phyloP scores from a whole-genome alignment of 2,797 vertebrate species.

The Cynopterus sphinx region DNA sequence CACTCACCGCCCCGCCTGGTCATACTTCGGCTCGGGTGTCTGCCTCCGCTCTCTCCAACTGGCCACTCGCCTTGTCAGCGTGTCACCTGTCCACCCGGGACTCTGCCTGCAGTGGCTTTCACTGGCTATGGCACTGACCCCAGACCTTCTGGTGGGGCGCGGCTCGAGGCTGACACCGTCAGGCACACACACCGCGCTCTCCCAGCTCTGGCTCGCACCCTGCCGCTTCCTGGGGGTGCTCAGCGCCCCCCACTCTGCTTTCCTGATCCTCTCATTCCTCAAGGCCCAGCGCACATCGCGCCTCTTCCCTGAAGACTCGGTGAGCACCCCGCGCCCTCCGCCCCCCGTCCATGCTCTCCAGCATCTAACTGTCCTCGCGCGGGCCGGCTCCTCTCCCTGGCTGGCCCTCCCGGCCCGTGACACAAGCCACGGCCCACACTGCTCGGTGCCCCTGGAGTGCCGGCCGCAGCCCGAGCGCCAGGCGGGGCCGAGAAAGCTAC shows the following conservation, averaged over 20 bases:
- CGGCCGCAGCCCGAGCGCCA: background rate
- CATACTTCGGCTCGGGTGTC: background rate
- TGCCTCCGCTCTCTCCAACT: background rate
- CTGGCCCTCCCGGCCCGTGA: background rate
- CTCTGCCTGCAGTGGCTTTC: background rate
- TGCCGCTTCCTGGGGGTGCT: background rate
- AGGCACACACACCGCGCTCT: background rate
- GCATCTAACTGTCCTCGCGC: too few relatives aligned
- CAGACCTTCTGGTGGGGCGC: background rate
- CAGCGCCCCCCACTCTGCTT: background rate
- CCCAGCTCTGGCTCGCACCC: background rate
- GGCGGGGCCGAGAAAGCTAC: background rate
- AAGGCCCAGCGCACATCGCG: background rate
- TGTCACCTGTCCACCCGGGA: background rate
- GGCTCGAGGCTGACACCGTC: background rate
- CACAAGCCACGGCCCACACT: background rate
- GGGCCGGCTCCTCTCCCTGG: background rate
- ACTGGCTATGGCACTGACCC: background rate
- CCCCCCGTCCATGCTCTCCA: too few relatives aligned
- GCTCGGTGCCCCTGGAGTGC: too few relatives aligned
- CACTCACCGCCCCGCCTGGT: background rate
- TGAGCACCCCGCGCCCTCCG: too few relatives aligned
- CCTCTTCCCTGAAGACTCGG: background rate
- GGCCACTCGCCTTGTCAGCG: background rate
- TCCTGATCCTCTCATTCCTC: background rate